These are phyloP conservation scores for Folsomia manolachei DNA, from an alignment of 2,888 invertebrate species.

Conservation along the genomic window DNA sequence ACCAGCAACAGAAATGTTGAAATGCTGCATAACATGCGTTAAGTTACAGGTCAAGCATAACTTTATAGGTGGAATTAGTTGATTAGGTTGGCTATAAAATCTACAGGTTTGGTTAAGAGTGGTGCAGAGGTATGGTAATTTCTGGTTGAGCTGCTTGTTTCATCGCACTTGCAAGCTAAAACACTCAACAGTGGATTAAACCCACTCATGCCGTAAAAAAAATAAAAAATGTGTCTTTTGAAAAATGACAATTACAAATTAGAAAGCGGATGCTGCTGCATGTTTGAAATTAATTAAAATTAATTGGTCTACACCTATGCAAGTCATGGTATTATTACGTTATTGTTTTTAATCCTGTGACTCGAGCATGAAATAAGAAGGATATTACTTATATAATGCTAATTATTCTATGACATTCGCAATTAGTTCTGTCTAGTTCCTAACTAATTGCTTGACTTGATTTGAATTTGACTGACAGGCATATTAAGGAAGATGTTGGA, in stretches of 20 bases:
- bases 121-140: too few relatives aligned
- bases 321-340: too few relatives aligned
- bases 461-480: too few relatives aligned
- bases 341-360: background rate
- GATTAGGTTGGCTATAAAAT: too few relatives aligned
- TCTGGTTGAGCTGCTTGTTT: background rate
- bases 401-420: too few relatives aligned
- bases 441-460: background rate
- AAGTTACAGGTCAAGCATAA: background rate
- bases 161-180: background rate
- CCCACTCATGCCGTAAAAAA: background rate
- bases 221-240: background rate
- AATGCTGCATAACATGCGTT: background rate
- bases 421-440: background rate
- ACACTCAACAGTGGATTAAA: background rate
- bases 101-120: too few relatives aligned
- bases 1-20: background rate
- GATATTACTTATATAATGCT: background rate
- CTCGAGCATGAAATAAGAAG: background rate
- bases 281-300: background rate
- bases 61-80: too few relatives aligned
- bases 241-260: background rate
- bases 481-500: conserved; percentile 73
- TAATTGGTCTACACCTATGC: too few relatives aligned
- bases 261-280: background rate